Evolutionary conservation across 2,888 invertebrate genomes (phyloP).

Genomic region (Pseudococcus viburni): DNA sequence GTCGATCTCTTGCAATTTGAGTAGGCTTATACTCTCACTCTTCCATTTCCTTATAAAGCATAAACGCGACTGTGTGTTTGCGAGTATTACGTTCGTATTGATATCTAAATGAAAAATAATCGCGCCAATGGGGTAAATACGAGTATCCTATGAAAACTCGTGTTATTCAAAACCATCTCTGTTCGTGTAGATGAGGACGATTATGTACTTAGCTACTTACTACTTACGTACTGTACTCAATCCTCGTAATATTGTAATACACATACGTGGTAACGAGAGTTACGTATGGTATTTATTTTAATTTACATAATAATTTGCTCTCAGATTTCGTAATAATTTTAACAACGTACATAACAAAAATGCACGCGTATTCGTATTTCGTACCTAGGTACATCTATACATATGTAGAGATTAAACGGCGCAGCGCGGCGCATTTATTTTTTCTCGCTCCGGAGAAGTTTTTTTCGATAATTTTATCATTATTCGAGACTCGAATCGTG

Average conservation of each 20-base stretch:
- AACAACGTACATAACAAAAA: conserved; percentile 22
- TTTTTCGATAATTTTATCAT: conserved; percentile 34
- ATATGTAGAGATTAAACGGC: conserved; percentile 18
- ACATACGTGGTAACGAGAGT: neutral
- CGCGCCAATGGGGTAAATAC: neutral
- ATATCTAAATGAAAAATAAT: neutral
- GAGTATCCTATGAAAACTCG: neutral
- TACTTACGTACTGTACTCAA: neutral
- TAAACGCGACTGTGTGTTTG: neutral
- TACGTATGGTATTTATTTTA: conserved; percentile 38
- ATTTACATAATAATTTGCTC: conserved; percentile 49
- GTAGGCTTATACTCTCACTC: neutral
- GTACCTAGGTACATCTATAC: too few relatives aligned
- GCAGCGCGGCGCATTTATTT: neutral
- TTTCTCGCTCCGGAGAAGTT: neutral
- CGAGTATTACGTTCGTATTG: neutral
- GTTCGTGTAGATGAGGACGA: too few relatives aligned
- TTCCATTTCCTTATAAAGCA: neutral
- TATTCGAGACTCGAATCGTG: neutral
- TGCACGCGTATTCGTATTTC: neutral
- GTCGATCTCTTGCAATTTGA: too few relatives aligned
- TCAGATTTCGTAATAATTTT: conserved; percentile 23
- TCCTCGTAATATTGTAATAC: neutral
- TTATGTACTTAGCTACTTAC: too few relatives aligned
- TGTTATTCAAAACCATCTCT: neutral